phyloP scores from a whole-genome alignment of 2,888 invertebrate species.

The Aphidius colemani region DNA sequence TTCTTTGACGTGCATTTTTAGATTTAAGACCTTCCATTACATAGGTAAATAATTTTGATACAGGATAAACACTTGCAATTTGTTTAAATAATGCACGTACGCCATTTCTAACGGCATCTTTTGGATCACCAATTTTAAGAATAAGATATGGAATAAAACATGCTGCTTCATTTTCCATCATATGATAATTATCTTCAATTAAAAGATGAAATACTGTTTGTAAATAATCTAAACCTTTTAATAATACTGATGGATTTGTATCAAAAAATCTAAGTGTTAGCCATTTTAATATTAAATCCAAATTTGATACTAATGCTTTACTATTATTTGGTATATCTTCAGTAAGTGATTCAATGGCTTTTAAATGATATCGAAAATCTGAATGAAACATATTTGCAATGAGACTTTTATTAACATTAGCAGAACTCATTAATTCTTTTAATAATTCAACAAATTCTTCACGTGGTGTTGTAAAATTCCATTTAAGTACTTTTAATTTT shows the following conservation, averaged over 20 bases:
- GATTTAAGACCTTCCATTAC: constrained; percentile 95
- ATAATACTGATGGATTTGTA: constrained; percentile 95
- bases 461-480: constrained; percentile 93
- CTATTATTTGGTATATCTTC: constrained; percentile 82
- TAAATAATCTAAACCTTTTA: constrained; percentile 94
- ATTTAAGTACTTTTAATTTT: constrained; percentile 87
- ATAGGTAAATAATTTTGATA: constrained; percentile 85
- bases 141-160: constrained; percentile 95
- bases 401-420: constrained; percentile 85
- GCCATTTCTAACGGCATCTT: constrained; percentile 90
- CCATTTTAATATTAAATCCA: constrained; percentile 97
- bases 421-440: constrained; percentile 86
- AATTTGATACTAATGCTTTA: constrained; percentile 82
- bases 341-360: constrained; percentile 88
- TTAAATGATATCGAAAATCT: constrained; percentile 92
- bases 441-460: constrained; percentile 93
- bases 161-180: constrained; percentile 89
- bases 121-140: constrained; percentile 94
- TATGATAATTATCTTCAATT: constrained; percentile 79
- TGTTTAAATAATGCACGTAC: constrained; percentile 85
- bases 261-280: constrained; percentile 95
- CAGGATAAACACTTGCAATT: constrained; percentile 84
- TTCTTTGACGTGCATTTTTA: constrained; percentile 94
- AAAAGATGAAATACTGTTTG: constrained; percentile 81
- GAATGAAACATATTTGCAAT: constrained; percentile 92